Evolutionary conservation across 2,888 invertebrate species (phyloP).

Genomic region (Leptinotarsa haldemani): DNA sequence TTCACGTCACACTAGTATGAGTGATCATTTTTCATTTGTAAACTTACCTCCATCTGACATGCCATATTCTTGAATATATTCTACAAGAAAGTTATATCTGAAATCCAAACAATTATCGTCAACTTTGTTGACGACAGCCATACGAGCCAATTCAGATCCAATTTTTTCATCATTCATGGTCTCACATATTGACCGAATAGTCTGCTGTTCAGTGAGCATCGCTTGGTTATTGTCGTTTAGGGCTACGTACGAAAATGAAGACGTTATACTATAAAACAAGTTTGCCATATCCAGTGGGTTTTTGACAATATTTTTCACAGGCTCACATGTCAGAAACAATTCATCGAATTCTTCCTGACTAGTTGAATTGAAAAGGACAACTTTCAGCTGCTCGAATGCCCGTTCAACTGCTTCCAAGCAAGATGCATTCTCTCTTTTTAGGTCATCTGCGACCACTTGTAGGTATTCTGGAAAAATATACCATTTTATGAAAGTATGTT

Average conservation of each 20-base stretch:
- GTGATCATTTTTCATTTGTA: no score
- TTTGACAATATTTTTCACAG: constrained; percentile 72
- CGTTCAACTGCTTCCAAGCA: constrained; percentile 74
- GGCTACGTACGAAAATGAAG: constrained; percentile 69
- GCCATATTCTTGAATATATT: constrained; percentile 42
- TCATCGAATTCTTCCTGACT: constrained; percentile 70
- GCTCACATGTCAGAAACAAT: constrained; percentile 82
- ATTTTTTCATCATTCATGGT: constrained; percentile 75
- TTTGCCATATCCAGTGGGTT: constrained; percentile 60
- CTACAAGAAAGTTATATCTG: constrained; percentile 80
- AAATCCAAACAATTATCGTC: constrained; percentile 84
- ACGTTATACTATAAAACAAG: no score
- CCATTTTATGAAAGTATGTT: no score
- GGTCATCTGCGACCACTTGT: constrained; percentile 81
- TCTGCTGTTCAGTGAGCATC: constrained; percentile 68
- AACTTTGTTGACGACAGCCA: constrained; percentile 77
- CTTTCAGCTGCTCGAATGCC: not conserved
- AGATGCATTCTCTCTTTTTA: constrained; percentile 74
- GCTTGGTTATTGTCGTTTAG: constrained; percentile 89
- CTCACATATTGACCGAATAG: constrained; percentile 81
- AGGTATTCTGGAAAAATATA: constrained; percentile 76
- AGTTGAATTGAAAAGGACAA: not conserved
- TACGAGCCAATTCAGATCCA: constrained; percentile 73
- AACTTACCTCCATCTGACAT: no score
- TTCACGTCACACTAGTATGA: no score